Percentiles rank a stretch among this genome's conserved stretches.
Evolutionary conservation across 2,113 vertebrate genomes (phyloP).

Genomic region (Geococcyx californianus): DNA sequence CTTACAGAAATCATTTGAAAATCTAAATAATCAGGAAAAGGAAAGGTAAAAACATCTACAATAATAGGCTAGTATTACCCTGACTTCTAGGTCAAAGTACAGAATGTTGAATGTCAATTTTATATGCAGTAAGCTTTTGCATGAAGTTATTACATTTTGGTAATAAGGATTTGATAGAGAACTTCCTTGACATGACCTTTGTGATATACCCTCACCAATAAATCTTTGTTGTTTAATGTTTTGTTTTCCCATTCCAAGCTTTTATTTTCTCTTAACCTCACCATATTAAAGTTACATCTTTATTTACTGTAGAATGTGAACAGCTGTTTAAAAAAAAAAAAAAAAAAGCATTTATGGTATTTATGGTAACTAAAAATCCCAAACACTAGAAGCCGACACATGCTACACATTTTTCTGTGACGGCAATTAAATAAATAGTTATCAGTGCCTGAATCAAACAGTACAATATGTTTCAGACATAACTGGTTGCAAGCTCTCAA

Average conservation of each 20-base stretch:
- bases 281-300: background rate
- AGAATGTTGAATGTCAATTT: background rate
- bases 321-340: background rate
- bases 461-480: background rate
- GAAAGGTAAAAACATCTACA: background rate
- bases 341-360: no score
- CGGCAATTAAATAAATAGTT: background rate
- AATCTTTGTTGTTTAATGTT: background rate
- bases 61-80: background rate
- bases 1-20: background rate
- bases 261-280: background rate
- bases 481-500: background rate
- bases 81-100: background rate
- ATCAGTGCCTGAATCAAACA: background rate
- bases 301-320: background rate
- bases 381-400: background rate
- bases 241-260: background rate
- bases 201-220: background rate
- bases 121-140: fast-evolving
- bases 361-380: background rate
- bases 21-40: background rate
- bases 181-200: conserved; percentile 5
- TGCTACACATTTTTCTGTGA: background rate
- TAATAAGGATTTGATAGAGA: conserved; percentile 10
- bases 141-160: background rate